Percentiles rank a stretch among this genome's conserved stretches.
phyloP scores from a whole-genome alignment of 1,140 invertebrate species.

The Drosophila miranda region DNA sequence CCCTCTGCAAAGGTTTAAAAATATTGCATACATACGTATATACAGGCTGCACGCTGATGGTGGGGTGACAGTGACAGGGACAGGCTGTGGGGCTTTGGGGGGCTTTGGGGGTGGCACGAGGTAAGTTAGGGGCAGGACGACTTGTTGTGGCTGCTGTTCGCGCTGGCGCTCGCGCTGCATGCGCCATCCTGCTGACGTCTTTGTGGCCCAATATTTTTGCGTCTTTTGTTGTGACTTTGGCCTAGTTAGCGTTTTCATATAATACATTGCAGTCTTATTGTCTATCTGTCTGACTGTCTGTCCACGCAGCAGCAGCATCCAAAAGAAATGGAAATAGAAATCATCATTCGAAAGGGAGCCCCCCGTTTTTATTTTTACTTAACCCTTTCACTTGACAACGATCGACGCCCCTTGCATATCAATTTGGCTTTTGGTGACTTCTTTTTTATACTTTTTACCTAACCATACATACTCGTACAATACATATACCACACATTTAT shows the following conservation, averaged over 20 bases:
- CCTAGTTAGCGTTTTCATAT: constrained; percentile 51
- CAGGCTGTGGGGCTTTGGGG: constrained; percentile 3
- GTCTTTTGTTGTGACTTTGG: constrained; percentile 63
- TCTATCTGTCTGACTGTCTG: neutral
- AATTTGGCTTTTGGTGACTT: constrained; percentile 49
- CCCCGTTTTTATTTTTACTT: neutral
- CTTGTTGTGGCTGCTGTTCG: constrained; percentile 25
- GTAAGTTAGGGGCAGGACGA: neutral
- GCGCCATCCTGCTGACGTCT: constrained; percentile 67
- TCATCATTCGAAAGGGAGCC: neutral
- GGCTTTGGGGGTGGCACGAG: constrained; percentile 1
- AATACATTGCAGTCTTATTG: constrained; percentile 46
- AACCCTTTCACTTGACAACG: constrained; percentile 23
- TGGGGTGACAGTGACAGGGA: constrained; percentile 9
- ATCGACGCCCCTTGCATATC: constrained; percentile 62
- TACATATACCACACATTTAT: neutral
- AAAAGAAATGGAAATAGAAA: constrained; percentile 25
- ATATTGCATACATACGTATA: neutral
- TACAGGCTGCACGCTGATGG: too few species aligned
- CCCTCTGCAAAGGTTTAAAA: neutral
- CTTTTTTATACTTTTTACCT: constrained; percentile 38
- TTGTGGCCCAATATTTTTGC: constrained; percentile 54
- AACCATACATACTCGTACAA: neutral
- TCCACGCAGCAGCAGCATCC: constrained; percentile 8
- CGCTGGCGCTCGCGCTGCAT: constrained; percentile 21